Evolutionary conservation across 1,140 invertebrate species (phyloP), one percentile per base, ranked within the genome.

Genomic region (Pseudomyrmex sp.): DNA sequence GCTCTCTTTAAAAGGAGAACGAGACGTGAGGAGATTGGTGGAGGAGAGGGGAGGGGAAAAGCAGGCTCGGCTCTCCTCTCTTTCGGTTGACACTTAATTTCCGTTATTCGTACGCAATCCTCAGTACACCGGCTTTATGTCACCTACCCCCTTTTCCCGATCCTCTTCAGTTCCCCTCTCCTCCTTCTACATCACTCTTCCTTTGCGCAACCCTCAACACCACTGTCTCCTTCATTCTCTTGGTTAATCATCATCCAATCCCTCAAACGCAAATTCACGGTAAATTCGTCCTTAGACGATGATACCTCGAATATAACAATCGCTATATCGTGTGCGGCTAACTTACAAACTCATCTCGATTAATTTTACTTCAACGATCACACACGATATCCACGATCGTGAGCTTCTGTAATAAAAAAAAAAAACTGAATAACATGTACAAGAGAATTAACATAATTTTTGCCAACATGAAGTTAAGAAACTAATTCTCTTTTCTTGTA

Each of bases 11-110:
- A 86, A 85, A 88, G 76, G 84, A 88, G 85, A 82, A 82, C 66
- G 83, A 87, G 80, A 72, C 75, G 88, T 84, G 80, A 63, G 88
- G 86, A 88, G 87, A 85, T 74, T 88, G 74, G 54, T 13, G 61
- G 68, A 79, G 58, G 76, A 80, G 66, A 56, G 62, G 83, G 83
- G 66, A 56, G 62, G 83, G 82, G 86, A 68, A 62, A 62, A 26
- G 63, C 66, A 73, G 74, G 59, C 85, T 87, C 90, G 83, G 65
- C 84, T 91, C 90, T 89, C 89, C 92, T 91, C 92, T 93, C 93
- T 92, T 93, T 93, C 90, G 89, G 92, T 94, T 94, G 94, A 94
- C 94, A 94, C 94, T 94, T 94, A 94, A 94, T 94, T 94, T 94
- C 94, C 93, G 93, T 93, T 93, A 93, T 94, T 94, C 93, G 93